A percentile compares a stretch with the other conserved stretches of the same genome.
phyloP scores from a whole-genome alignment of 2,888 invertebrate species.

The Macrosiphum euphorbiae region DNA sequence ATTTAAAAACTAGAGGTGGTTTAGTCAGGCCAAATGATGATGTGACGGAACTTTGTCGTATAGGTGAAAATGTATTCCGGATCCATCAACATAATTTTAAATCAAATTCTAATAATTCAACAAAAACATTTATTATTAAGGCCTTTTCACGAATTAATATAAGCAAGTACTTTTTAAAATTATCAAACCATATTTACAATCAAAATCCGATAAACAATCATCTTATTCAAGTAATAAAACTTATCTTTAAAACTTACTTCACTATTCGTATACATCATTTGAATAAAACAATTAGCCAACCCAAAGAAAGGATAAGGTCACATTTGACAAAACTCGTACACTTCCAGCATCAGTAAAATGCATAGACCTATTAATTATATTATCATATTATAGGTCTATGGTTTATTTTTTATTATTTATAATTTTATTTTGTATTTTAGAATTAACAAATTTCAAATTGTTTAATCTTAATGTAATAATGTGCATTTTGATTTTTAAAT shows the following conservation, averaged over 20 bases:
- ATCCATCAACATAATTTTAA: background rate
- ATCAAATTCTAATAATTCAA: background rate
- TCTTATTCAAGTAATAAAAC: background rate
- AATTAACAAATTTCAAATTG: no score
- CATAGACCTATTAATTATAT: no score
- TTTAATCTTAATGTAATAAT: no score
- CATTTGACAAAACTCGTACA: background rate
- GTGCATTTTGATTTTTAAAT: no score
- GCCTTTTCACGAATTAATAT: background rate
- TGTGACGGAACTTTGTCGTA: background rate
- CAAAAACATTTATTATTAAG: background rate
- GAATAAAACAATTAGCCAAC: constrained; percentile 2
- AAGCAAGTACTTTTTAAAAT: constrained; percentile 9
- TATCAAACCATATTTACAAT: constrained; percentile 6
- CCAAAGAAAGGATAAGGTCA: background rate
- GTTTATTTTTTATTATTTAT: no score
- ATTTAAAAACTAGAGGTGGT: background rate
- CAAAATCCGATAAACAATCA: constrained; percentile 27
- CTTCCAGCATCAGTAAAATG: background rate
- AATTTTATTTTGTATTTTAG: no score
- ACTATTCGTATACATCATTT: constrained; percentile 7
- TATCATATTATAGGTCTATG: no score
- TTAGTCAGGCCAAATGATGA: background rate
- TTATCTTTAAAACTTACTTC: constrained; percentile 4
- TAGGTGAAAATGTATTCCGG: constrained; percentile 7